Base-by-base conservation (phyloP, 2,888 invertebrate species). In the Sinhomidia bicolor region DNA sequence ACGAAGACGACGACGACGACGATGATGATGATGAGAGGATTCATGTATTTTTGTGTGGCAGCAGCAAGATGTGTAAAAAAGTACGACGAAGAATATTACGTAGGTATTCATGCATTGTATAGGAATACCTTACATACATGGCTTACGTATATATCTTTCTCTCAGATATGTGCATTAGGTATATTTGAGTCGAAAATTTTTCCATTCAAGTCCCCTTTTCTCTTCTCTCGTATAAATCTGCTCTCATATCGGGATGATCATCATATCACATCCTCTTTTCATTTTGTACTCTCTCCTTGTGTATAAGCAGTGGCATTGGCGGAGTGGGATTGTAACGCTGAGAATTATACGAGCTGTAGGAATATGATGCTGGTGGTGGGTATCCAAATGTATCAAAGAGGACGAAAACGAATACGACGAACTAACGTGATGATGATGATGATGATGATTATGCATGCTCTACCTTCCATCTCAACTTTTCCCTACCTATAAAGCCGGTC, bases 121-220 rank as follows among this genome's bases (percentile, higher is more conserved):
- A 14, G 14, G 9, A 9, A 47, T 10, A 47, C 14, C 47, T 9
- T 47, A 68, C 32, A 14, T 68, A 65, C 10, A 65, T 29, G 65
- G n/a, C 2, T 47, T 47, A 47, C 9, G 14, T 47, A 47, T 47
- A 68, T 47, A 29, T 41, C 17, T 57, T 76, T 20, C 12, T 60
- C 5, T 32, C 26, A 10, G 20, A 47, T 60, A 32, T 68, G 32
- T 17, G 51, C 51, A 17, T 44, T 44, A 20, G 57, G 57, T 20
- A 20, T 60, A 26, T 23, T 9, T 57, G n/a, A 17, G 17, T 6
- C 47, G 51, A 29, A 76, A 82, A 87, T 47, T 57, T 54, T 57
- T 44, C 51, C 79, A 68, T 62, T 32, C 36, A 79, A 81, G 68
- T 81, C 65, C 74, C 76, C 57, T 47, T 84, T 74, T 9, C 74